phyloP scores from a whole-genome alignment of 2,797 vertebrate genomes.

The Esox lucius region DNA sequence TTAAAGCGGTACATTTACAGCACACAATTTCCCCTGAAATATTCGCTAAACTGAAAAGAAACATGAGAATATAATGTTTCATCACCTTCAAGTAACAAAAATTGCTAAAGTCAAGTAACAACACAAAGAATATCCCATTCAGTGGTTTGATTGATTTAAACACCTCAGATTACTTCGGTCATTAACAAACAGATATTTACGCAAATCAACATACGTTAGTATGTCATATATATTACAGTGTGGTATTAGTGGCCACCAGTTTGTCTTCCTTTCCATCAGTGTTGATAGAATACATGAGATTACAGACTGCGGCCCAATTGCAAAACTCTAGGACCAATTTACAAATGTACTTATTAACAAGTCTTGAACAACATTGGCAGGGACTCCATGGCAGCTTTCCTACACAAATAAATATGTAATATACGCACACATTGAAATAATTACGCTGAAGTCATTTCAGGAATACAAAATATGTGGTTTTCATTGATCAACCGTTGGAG shows the following conservation, averaged over 20 bases:
- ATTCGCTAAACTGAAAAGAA: conserved; percentile 22
- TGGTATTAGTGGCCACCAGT: not conserved
- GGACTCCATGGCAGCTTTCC: conserved; percentile 18
- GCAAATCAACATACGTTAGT: not conserved
- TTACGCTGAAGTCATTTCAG: conserved; percentile 34
- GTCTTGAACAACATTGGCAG: conserved; percentile 43
- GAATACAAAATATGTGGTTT: conserved; percentile 15
- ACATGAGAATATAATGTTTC: conserved; percentile 6
- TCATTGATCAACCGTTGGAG: conserved; percentile 29
- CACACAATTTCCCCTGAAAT: conserved; percentile 21
- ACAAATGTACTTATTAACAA: conserved; percentile 37
- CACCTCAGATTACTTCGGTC: not conserved
- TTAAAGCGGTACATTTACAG: conserved; percentile 25
- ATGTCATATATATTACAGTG: not conserved
- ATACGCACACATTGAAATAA: conserved; percentile 47
- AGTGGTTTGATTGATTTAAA: conserved; percentile 12
- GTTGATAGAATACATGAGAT: conserved; percentile 31
- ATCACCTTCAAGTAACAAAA: conserved; percentile 29
- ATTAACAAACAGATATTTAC: not conserved
- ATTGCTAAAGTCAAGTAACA: conserved; percentile 13
- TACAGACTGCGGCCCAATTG: conserved; percentile 10
- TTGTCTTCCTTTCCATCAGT: conserved; percentile 11
- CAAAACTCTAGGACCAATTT: conserved; percentile 30
- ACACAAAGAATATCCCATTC: not conserved
- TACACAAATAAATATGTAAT: conserved; percentile 69